A percentile compares a stretch with the other conserved stretches of the same genome.
These are phyloP conservation scores for Chunga burmeisteri DNA, from an alignment of 2,113 vertebrate species.

Conservation along the genomic window DNA sequence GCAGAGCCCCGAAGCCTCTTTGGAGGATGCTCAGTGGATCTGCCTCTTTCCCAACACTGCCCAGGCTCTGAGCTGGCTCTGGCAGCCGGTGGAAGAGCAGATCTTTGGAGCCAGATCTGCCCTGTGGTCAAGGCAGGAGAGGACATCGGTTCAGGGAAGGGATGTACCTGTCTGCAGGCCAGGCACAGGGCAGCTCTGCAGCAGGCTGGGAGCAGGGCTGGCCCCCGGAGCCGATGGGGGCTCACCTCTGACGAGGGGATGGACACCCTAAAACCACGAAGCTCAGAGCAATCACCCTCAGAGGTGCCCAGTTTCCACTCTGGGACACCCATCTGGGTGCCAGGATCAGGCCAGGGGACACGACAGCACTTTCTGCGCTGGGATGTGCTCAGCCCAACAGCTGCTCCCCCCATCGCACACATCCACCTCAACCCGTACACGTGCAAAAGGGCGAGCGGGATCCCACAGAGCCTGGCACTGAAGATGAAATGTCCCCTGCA, in stretches of 20 bases:
- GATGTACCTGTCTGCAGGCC: neutral
- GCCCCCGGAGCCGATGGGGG: rapidly evolving
- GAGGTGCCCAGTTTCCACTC: neutral
- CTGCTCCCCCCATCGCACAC: rapidly evolving
- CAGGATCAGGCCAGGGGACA: neutral
- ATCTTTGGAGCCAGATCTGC: neutral
- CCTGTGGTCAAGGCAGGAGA: neutral
- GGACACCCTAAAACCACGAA: neutral
- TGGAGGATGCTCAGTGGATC: neutral
- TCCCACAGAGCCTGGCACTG: neutral
- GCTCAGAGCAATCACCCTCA: neutral
- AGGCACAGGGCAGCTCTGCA: neutral
- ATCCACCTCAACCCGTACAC: rapidly evolving
- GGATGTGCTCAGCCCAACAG: neutral
- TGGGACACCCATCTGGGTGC: neutral
- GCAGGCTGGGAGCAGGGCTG: neutral
- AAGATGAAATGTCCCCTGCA: neutral
- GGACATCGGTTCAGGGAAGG: neutral
- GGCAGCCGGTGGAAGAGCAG: neutral
- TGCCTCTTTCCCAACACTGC: neutral
- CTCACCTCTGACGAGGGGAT: neutral
- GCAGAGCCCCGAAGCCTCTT: neutral
- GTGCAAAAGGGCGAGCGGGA: rapidly evolving
- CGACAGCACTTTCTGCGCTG: neutral
- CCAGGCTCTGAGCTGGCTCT: neutral